Percentiles rank a stretch among this genome's conserved stretches.
Conservation (phyloP, 2,797 vertebrate species). For the Threskiornis aethiopicus region DNA sequence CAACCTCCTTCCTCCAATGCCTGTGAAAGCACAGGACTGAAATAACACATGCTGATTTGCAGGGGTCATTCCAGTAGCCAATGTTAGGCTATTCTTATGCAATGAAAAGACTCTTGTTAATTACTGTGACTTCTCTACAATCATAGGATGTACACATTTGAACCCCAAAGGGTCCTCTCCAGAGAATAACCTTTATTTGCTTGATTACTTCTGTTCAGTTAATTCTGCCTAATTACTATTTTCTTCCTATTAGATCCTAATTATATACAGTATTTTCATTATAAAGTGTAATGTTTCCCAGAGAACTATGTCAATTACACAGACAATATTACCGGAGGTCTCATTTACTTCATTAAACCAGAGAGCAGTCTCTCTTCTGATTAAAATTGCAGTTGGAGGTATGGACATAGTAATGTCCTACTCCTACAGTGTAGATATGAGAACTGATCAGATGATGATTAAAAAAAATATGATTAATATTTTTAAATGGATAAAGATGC, state of each 20-base stretch:
- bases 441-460: background rate
- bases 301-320: constrained; percentile 80
- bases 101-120: constrained; percentile 72
- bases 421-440: background rate
- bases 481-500: background rate
- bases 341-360: constrained; percentile 79
- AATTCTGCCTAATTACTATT: constrained; percentile 82
- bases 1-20: background rate
- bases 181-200: constrained; percentile 82
- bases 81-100: constrained; percentile 22
- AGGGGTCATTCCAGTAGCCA: constrained; percentile 27
- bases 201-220: constrained; percentile 81
- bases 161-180: constrained; percentile 77
- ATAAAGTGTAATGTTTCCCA: constrained; percentile 81
- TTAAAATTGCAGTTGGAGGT: constrained; percentile 51
- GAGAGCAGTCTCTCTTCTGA: constrained; percentile 54
- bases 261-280: constrained; percentile 85
- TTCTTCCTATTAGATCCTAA: constrained; percentile 84
- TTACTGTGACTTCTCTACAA: constrained; percentile 74
- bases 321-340: constrained; percentile 75
- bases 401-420: background rate
- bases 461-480: background rate
- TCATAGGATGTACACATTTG: constrained; percentile 70
- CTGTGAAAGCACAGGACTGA: background rate
- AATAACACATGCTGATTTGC: background rate